Conservation (phyloP, 2,797 vertebrate species). For the Hippoglossus hippoglossus region DNA sequence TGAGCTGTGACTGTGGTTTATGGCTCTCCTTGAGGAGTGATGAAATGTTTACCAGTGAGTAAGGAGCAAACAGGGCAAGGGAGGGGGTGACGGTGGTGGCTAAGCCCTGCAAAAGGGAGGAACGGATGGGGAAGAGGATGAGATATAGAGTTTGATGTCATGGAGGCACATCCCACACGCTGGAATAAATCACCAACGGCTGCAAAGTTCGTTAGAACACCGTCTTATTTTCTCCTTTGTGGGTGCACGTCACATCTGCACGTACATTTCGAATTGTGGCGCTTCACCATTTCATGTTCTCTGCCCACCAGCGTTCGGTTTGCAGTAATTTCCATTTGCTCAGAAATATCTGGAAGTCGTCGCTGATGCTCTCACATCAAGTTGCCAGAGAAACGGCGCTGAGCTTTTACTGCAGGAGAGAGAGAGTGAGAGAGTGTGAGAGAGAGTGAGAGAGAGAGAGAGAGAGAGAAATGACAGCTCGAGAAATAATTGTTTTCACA, state of each 20-base stretch:
- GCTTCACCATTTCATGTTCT: slow-evolving; percentile 8
- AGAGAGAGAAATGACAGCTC: background rate
- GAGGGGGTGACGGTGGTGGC: background rate
- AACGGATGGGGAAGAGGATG: slow-evolving; percentile 36
- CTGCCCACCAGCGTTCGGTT: slow-evolving; percentile 58
- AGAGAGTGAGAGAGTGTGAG: too few relatives aligned
- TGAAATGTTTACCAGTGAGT: slow-evolving; percentile 77
- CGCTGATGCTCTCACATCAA: slow-evolving; percentile 57
- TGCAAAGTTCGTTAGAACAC: slow-evolving; percentile 46
- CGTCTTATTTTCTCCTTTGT: slow-evolving; percentile 1
- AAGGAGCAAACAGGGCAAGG: slow-evolving; percentile 56
- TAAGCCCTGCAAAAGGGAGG: slow-evolving; percentile 37
- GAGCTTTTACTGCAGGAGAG: slow-evolving; percentile 14
- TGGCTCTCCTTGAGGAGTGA: slow-evolving; percentile 79
- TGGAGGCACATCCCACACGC: slow-evolving; percentile 45
- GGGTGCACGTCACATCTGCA: background rate
- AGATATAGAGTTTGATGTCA: slow-evolving; percentile 71
- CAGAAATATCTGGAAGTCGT: slow-evolving; percentile 59
- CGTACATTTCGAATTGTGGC: background rate
- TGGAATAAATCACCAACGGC: slow-evolving; percentile 62
- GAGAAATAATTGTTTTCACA: slow-evolving; percentile 45
- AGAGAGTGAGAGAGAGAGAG: too few relatives aligned
- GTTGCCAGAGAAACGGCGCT: slow-evolving; percentile 72
- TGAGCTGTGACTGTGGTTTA: slow-evolving; percentile 60
- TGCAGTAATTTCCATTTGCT: slow-evolving; percentile 64